A percentile compares a stretch with the other conserved stretches of the same genome.
Conservation (phyloP, 2,797 vertebrate genomes). For the Tapirus indicus region DNA sequence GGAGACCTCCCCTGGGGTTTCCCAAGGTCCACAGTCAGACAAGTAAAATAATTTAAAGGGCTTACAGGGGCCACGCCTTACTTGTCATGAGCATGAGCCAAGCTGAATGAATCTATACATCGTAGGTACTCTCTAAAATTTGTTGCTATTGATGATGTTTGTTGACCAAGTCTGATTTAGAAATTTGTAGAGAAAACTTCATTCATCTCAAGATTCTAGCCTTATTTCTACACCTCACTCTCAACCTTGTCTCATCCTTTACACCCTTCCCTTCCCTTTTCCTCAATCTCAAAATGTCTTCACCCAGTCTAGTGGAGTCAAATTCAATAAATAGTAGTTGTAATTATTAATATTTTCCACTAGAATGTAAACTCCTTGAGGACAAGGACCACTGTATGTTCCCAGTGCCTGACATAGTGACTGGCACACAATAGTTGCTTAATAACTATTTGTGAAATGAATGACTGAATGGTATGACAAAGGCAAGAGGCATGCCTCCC, state of each 20-base stretch:
- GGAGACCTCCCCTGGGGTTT: neutral
- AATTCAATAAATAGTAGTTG: neutral
- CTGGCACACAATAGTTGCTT: neutral
- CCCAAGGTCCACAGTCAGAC: conserved; percentile 31
- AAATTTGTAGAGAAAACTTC: neutral
- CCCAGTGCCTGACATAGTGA: neutral
- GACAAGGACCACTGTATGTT: neutral
- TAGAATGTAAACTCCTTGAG: neutral
- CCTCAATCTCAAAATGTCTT: conserved; percentile 28
- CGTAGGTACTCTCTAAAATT: conserved; percentile 35
- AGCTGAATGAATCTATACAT: neutral
- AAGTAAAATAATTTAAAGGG: conserved; percentile 54
- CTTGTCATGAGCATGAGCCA: neutral
- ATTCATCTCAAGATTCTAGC: neutral
- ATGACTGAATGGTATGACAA: neutral
- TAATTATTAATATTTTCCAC: neutral
- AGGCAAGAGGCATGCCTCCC: neutral
- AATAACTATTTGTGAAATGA: conserved; percentile 21
- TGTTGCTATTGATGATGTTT: conserved; percentile 40
- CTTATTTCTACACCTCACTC: neutral
- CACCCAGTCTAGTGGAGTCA: neutral
- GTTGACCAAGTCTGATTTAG: conserved; percentile 6
- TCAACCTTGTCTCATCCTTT: conserved; percentile 15
- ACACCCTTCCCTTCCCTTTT: neutral
- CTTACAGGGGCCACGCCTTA: neutral